These are phyloP conservation scores for Pammene fasciana DNA, from an alignment of 2,888 invertebrate genomes.

Conservation along the genomic window DNA sequence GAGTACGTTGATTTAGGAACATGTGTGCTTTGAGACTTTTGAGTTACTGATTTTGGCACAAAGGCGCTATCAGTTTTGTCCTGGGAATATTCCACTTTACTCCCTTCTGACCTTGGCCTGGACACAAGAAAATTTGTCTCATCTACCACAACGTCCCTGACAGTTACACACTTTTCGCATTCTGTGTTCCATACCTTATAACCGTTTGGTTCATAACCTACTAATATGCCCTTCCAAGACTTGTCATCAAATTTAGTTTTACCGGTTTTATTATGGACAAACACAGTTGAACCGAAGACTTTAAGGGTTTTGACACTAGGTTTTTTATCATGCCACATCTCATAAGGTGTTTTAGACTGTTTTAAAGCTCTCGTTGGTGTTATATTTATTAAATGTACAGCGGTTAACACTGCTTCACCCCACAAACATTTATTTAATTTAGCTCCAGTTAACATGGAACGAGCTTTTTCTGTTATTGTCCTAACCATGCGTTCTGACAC, in stretches of 20 bases:
- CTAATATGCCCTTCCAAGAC: slow-evolving; percentile 56
- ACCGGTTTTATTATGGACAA: slow-evolving; percentile 54
- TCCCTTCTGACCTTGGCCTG: too few species aligned
- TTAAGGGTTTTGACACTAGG: slow-evolving; percentile 49
- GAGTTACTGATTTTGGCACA: background rate
- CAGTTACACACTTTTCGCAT: slow-evolving; percentile 40
- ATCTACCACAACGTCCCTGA: slow-evolving; percentile 57
- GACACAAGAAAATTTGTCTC: slow-evolving; percentile 45
- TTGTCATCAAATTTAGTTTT: slow-evolving; percentile 55
- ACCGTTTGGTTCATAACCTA: slow-evolving; percentile 55
- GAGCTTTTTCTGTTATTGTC: slow-evolving; percentile 41
- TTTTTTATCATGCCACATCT: slow-evolving; percentile 18
- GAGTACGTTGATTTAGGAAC: background rate
- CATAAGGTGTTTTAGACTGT: slow-evolving; percentile 5
- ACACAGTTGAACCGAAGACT: slow-evolving; percentile 56
- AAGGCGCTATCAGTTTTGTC: background rate
- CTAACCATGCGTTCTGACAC: slow-evolving; percentile 59
- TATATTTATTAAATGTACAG: background rate
- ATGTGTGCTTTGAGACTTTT: too few species aligned
- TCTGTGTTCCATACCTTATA: slow-evolving; percentile 56
- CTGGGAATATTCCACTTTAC: background rate
- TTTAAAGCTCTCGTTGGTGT: slow-evolving; percentile 10
- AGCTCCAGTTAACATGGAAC: background rate
- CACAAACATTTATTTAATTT: too few species aligned
- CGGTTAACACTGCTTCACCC: too few species aligned